Evolutionary conservation across 2,888 invertebrate genomes (phyloP).

Genomic region (Adelphocoris suturalis): DNA sequence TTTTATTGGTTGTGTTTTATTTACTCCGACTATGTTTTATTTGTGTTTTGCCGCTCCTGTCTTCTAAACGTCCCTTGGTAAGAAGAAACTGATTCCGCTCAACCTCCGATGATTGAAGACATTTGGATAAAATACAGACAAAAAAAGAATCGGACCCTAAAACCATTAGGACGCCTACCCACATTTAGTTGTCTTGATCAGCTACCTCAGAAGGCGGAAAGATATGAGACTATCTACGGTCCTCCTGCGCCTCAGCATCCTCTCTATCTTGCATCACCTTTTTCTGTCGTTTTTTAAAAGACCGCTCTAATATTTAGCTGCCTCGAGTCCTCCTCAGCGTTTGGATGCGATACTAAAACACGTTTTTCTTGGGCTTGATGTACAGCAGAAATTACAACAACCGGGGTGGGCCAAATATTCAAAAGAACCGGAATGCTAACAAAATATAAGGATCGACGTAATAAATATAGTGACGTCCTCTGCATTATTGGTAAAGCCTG

Average conservation of each 20-base stretch:
- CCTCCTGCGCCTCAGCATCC: not conserved
- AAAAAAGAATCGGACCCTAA: not conserved
- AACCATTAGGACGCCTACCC: slow-evolving; percentile 15
- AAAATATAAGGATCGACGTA: too few relatives aligned
- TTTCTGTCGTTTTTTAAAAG: not conserved
- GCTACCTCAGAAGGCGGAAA: slow-evolving; percentile 37
- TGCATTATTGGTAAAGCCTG: too few relatives aligned
- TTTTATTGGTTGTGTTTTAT: not conserved
- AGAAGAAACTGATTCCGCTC: not conserved
- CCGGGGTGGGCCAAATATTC: too few relatives aligned
- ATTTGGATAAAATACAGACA: not conserved
- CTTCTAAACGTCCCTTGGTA: not conserved
- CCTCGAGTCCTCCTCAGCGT: too few relatives aligned
- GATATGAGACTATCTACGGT: not conserved
- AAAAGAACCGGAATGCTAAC: too few relatives aligned
- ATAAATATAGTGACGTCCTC: too few relatives aligned
- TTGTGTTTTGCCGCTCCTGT: too few relatives aligned
- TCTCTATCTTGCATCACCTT: slow-evolving; percentile 12
- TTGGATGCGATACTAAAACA: too few relatives aligned
- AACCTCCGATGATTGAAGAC: not conserved
- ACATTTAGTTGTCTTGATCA: slow-evolving; percentile 31
- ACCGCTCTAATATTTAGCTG: too few relatives aligned
- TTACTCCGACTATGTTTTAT: too few relatives aligned
- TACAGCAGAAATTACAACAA: too few relatives aligned
- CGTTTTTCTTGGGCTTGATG: too few relatives aligned